A percentile compares a stretch with the other conserved stretches of the same genome.
Evolutionary conservation across 2,113 vertebrate species (phyloP).

Genomic region (Ammodytes dubius): DNA sequence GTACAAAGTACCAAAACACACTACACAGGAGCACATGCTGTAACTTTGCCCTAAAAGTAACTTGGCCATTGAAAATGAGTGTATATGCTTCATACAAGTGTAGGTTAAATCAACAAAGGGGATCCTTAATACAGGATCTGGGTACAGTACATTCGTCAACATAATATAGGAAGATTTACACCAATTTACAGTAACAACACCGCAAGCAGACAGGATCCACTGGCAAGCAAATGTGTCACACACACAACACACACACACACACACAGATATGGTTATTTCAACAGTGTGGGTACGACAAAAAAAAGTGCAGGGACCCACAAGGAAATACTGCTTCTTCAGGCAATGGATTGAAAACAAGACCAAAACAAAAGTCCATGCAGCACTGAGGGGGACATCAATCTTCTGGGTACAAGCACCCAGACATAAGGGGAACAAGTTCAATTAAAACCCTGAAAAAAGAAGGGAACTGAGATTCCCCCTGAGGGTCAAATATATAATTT

Average conservation of each 20-base stretch:
- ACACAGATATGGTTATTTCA: conserved; percentile 20
- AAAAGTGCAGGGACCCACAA: not conserved
- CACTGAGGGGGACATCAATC: conserved; percentile 13
- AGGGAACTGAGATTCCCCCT: not conserved
- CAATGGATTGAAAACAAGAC: conserved; percentile 38
- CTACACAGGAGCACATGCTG: conserved; percentile 18
- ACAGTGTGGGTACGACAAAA: conserved; percentile 18
- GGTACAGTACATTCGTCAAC: not conserved
- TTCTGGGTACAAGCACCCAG: conserved; percentile 23
- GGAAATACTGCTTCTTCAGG: conserved; percentile 26
- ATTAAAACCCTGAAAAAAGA: conserved; percentile 21
- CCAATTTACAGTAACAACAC: conserved; percentile 43
- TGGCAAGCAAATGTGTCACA: conserved; percentile 62
- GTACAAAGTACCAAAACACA: conserved; percentile 2
- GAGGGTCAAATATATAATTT: conserved; percentile 25
- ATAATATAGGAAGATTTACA: conserved; percentile 23
- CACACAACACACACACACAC: conserved; percentile 51
- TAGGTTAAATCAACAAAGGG: not conserved
- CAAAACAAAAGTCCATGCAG: conserved; percentile 55
- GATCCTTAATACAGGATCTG: not conserved
- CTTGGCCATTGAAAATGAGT: not conserved
- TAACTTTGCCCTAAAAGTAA: no score
- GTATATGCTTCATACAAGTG: not conserved
- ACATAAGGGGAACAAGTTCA: not conserved
- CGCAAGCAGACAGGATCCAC: conserved; percentile 42